These are phyloP conservation scores for Condylura cristata DNA, from an alignment of 2,113 vertebrate species.

Conservation along the genomic window DNA sequence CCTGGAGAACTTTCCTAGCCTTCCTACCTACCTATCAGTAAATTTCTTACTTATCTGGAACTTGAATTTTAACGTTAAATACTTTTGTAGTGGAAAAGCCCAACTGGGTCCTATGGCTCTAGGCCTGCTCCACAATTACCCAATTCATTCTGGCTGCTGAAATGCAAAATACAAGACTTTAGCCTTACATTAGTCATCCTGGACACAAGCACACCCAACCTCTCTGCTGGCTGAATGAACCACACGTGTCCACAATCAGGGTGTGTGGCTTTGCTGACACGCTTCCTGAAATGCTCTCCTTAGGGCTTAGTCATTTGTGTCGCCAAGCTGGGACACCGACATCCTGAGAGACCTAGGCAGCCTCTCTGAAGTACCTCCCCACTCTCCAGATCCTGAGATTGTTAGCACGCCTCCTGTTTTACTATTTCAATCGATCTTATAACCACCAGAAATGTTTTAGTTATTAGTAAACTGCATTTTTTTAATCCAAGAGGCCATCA, in stretches of 20 bases:
- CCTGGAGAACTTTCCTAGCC: too few relatives aligned
- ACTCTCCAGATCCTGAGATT: not conserved
- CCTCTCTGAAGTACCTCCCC: too few relatives aligned
- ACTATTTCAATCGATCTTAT: not conserved
- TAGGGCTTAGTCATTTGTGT: not conserved
- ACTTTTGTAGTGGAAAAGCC: too few relatives aligned
- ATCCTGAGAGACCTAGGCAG: not conserved
- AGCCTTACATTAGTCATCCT: not conserved
- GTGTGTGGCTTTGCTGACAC: not conserved
- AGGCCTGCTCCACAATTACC: too few relatives aligned
- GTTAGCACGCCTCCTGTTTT: not conserved
- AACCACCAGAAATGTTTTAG: not conserved
- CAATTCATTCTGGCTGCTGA: not conserved
- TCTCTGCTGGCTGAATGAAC: too few relatives aligned
- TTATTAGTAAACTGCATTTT: not conserved
- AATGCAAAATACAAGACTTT: not conserved
- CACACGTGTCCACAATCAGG: accelerated
- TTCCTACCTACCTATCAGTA: too few relatives aligned
- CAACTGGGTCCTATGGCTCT: too few relatives aligned
- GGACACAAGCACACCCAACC: not conserved
- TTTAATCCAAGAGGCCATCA: not conserved
- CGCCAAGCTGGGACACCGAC: not conserved
- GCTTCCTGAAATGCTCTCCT: not conserved
- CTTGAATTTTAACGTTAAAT: too few relatives aligned
- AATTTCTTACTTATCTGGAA: too few relatives aligned